Evolutionary conservation across 1,140 invertebrate species (phyloP).

Genomic region (Drosophila grimshawi): DNA sequence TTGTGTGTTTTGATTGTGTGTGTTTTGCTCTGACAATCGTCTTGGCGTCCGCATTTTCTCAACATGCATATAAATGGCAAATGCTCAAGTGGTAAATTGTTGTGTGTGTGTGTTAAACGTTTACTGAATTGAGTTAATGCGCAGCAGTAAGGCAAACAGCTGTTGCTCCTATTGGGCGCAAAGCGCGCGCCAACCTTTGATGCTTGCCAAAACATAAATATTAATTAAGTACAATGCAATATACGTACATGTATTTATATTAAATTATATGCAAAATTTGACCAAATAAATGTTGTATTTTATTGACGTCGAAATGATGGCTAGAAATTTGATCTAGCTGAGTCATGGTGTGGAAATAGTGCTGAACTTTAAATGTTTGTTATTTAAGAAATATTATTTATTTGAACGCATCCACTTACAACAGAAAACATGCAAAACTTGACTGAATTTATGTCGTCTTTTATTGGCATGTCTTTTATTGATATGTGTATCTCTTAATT

Average conservation of each 20-base stretch:
- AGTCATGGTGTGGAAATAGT: background rate
- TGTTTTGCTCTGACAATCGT: slow-evolving; percentile 1
- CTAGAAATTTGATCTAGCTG: background rate
- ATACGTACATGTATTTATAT: background rate
- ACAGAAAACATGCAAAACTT: too few relatives aligned
- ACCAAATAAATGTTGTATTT: too few relatives aligned
- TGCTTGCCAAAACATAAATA: slow-evolving; percentile 78
- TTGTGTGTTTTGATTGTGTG: too few relatives aligned
- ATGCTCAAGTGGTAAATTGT: slow-evolving; percentile 67
- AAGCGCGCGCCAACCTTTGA: slow-evolving; percentile 72
- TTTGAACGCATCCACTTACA: too few relatives aligned
- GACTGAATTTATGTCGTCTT: too few relatives aligned
- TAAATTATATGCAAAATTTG: background rate
- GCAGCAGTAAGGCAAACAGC: slow-evolving; percentile 38
- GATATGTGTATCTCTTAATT: too few relatives aligned
- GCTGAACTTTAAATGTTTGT: background rate
- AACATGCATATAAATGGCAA: slow-evolving; percentile 53
- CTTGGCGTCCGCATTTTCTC: background rate
- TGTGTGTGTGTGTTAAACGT: slow-evolving; percentile 69
- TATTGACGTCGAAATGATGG: background rate
- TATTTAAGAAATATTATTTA: background rate
- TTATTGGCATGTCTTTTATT: too few relatives aligned
- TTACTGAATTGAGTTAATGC: slow-evolving; percentile 73
- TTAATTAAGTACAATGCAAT: slow-evolving; percentile 59
- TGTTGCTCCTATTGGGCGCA: slow-evolving; percentile 26